These are phyloP conservation scores for Protaetia brevitarsis DNA, from an alignment of 1,140 invertebrate genomes.

Conservation along the genomic window DNA sequence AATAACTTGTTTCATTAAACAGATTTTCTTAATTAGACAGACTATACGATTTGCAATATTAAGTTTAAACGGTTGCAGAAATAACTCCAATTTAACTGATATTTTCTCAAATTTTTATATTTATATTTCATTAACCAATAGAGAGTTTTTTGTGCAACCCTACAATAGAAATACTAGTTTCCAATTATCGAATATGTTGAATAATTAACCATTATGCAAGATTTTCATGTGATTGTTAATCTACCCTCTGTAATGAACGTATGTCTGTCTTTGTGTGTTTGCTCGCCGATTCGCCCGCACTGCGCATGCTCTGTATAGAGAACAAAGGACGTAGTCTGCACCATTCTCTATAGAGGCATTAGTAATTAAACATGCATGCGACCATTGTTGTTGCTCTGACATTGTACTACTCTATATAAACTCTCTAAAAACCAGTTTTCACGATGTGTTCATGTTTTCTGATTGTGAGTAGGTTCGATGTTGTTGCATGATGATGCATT, in stretches of 20 bases:
- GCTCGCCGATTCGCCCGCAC: constrained; percentile 37
- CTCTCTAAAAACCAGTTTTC: neutral
- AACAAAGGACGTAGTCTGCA: constrained; percentile 49
- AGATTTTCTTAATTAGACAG: too few relatives aligned
- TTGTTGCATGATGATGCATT: constrained; percentile 13
- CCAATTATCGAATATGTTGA: neutral
- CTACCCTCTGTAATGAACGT: constrained; percentile 24
- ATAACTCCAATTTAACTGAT: too few relatives aligned
- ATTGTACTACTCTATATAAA: too few relatives aligned
- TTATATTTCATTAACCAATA: too few relatives aligned
- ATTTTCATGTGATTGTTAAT: neutral
- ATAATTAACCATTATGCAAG: neutral
- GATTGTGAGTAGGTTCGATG: neutral
- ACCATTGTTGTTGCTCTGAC: constrained; percentile 4
- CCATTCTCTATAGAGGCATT: constrained; percentile 26
- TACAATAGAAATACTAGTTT: neutral
- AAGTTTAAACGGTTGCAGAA: too few relatives aligned
- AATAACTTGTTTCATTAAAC: too few relatives aligned
- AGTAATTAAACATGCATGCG: neutral
- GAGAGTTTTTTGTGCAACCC: neutral
- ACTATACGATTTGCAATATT: too few relatives aligned
- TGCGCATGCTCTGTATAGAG: constrained; percentile 48
- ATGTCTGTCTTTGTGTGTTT: constrained; percentile 40
- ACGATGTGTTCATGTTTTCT: neutral
- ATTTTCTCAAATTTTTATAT: too few relatives aligned